Evolutionary conservation across 2,888 invertebrate species (phyloP), one percentile per base, ranked within the genome.

Genomic region (Torymus tubicola): DNA sequence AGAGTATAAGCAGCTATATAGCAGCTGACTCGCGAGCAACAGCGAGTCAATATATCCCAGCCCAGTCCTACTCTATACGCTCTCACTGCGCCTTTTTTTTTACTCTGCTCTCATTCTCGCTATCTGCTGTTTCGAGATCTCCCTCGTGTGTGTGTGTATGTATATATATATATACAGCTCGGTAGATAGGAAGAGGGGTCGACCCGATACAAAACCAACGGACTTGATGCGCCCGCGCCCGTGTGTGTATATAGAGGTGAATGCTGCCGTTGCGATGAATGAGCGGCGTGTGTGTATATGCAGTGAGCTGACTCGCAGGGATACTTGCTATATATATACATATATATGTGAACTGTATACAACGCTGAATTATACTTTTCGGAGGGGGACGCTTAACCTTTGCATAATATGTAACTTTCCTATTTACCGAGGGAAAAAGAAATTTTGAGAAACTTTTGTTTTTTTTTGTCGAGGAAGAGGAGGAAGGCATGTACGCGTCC

Each of bases 101-200:
- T 69, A 8, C 42, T 58, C 10, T n/a, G n/a, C n/a, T 42, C 14
- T 55, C n/a, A n/a, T 55, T n/a, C 14, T 57, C 14, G 42, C 42
- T 70, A 58, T 70, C 69, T 58, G 18, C 16, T 10, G 58, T 42
- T 70, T 70, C 58, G 16, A 52, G 18, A 70, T 70, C 58, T 55
- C 5, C n/a, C n/a, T n/a, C n/a, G n/a, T n/a, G n/a, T n/a, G n/a
- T n/a, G n/a, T n/a, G n/a, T n/a, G n/a, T n/a, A n/a, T n/a, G n/a
- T n/a, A n/a, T n/a, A n/a, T n/a, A n/a, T 10, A 31, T 8, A 8
- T 31, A 31, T 64, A 21, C 14, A 53, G 58, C 11, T 42, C 42
- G 42, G 24, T 31, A 42, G 18, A 31, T 21, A 13, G 55, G 13
- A 2, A 24, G 24, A 53, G 16, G 68, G 24, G 31, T 13, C 31